Evolutionary conservation across 2,113 vertebrate genomes (phyloP).

Genomic region (Apodemus speciosus): DNA sequence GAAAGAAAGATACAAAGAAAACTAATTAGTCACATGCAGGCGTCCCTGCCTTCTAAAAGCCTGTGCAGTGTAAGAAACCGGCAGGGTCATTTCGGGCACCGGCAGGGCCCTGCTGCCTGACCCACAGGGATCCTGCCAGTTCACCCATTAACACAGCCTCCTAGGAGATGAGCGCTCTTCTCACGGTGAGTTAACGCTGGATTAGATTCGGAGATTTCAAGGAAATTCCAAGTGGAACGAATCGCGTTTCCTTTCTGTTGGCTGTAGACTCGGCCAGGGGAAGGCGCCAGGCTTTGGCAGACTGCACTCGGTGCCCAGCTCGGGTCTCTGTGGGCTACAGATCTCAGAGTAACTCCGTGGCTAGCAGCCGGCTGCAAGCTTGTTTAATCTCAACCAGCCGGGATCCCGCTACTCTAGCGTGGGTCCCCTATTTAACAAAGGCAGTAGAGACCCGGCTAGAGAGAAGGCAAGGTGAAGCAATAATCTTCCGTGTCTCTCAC

Average conservation of each 20-base stretch:
- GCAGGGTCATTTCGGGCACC: constrained; percentile 48
- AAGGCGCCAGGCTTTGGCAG: constrained; percentile 45
- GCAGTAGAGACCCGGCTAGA: constrained; percentile 75
- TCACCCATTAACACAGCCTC: constrained; percentile 83
- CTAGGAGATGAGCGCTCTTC: constrained; percentile 88
- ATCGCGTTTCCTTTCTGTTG: constrained; percentile 87
- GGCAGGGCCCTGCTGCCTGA: constrained; percentile 65
- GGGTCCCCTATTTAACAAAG: constrained; percentile 75
- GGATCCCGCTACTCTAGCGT: neutral
- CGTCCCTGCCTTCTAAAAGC: constrained; percentile 24
- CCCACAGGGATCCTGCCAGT: constrained; percentile 70
- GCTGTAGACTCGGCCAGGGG: constrained; percentile 24
- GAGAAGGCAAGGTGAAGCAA: constrained; percentile 56
- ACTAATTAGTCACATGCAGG: constrained; percentile 28
- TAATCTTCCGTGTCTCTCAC: neutral
- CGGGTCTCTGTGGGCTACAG: neutral
- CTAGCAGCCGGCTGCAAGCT: neutral
- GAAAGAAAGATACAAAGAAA: neutral
- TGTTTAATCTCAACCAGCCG: neutral
- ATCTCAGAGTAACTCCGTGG: neutral
- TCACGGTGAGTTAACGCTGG: constrained; percentile 89
- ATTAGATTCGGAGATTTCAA: constrained; percentile 87
- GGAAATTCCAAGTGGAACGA: constrained; percentile 90
- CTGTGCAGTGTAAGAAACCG: neutral
- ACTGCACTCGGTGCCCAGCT: neutral